Evolutionary conservation across 2,888 invertebrate genomes (phyloP).

Genomic region (Amphimallon solstitiale): DNA sequence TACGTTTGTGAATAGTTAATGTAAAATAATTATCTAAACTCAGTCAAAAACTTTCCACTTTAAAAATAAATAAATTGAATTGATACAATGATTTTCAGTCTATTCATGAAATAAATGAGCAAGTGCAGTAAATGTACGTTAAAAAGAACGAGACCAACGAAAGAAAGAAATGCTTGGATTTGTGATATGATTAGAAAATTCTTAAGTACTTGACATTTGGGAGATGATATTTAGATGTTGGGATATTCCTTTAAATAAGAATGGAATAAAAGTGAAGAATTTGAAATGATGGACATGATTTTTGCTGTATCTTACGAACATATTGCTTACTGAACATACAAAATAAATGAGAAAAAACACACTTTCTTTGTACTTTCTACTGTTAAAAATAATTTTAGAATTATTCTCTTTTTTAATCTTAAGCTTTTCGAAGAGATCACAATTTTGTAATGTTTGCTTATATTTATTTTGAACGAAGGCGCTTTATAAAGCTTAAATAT

Average conservation of each 20-base stretch:
- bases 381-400: constrained; percentile 19
- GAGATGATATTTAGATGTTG: constrained; percentile 4
- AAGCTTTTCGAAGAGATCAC: constrained; percentile 18
- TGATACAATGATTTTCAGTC: constrained; percentile 55
- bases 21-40: constrained; percentile 47
- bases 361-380: constrained; percentile 28
- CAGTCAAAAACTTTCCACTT: constrained; percentile 53
- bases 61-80: constrained; percentile 54
- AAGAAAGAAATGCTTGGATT: constrained; percentile 13
- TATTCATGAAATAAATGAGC: constrained; percentile 53
- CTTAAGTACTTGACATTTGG: constrained; percentile 32
- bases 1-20: constrained; percentile 13
- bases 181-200: constrained; percentile 23
- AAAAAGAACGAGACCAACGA: constrained; percentile 10
- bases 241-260: not conserved
- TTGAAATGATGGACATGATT: not conserved
- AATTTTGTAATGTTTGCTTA: constrained; percentile 20
- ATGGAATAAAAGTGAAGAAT: not conserved
- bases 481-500: not conserved
- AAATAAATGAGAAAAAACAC: not conserved
- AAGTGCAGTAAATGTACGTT: constrained; percentile 32
- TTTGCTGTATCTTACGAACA: not conserved
- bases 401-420: not conserved
- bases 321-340: constrained; percentile 12
- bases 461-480: constrained; percentile 4